Evolutionary conservation across 1,140 invertebrate species (phyloP), one percentile per base, ranked within the genome.

Genomic region (Drosophila willistoni): DNA sequence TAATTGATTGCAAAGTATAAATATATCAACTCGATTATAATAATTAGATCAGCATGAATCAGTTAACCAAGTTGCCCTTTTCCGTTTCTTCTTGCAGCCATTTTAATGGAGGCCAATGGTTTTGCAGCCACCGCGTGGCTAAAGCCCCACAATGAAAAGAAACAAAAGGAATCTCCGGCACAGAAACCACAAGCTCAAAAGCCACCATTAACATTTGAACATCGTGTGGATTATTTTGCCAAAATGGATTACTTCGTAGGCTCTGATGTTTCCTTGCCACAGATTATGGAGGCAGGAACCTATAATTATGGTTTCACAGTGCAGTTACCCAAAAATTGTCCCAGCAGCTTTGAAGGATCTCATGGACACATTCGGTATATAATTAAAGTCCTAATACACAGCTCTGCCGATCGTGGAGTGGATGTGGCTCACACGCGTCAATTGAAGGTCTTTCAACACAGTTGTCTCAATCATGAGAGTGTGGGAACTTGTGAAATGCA

Each of bases 291-390:
- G 36, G 72, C 90, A 1, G 95, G 94, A 14, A 90, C 92, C 47
- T 93, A 95, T 69, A 90, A 81, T 33, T 95, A 94, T 83, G 93
- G 93, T 29, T 95, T 95, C 73, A 92, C 87, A n/a, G 94, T 93
- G 65, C 87, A 92, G 22, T 72, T 95, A 29, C 95, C 95, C 7
- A 75, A 81, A n/a, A 93, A 92, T 66, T 92, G 95, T 55, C 95
- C 95, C 5, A 94, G 95, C 54, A 96, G 95, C 41, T 96, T 95
- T 92, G 95, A 96, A 80, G 94, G 95, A 0, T 93, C 95, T 41
- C 94, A 94, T 86, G 96, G 96, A 1, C 93, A 94, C 75, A 93
- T 96, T 59, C 92, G 95, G 13, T 96, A 96, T 84, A 95, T 93
- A 57, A 87, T 96, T 4, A 95, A 95, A 91, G 95, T 92, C 22